phyloP scores from a whole-genome alignment of 2,797 vertebrate species.

The Spinus pinus region DNA sequence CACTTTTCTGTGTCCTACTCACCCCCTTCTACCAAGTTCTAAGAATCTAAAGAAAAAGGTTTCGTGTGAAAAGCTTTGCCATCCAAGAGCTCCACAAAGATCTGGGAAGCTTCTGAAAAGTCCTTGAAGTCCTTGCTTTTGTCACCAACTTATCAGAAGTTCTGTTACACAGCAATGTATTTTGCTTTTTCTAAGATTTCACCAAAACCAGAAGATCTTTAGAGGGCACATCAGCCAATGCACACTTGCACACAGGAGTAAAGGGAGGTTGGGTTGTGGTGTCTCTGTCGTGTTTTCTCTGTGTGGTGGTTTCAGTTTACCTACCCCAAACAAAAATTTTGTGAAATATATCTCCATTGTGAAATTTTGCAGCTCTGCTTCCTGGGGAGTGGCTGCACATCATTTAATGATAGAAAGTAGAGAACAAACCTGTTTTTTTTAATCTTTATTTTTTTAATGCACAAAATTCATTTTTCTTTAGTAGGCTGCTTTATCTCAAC shows the following conservation, averaged over 20 bases:
- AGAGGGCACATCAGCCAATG: neutral
- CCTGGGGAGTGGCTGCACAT: neutral
- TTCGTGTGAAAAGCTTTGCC: neutral
- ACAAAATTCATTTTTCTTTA: accelerated
- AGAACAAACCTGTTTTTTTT: neutral
- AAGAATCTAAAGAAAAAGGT: neutral
- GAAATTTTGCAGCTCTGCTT: neutral
- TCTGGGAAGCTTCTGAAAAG: neutral
- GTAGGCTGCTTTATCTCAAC: neutral
- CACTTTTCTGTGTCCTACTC: neutral
- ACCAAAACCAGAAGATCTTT: neutral
- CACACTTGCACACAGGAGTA: neutral
- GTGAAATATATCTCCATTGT: neutral
- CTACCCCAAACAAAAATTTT: neutral
- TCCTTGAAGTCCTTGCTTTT: neutral
- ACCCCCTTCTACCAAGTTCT: accelerated
- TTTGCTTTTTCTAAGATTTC: neutral
- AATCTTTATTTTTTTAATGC: neutral
- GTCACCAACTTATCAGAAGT: neutral
- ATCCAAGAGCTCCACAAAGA: neutral
- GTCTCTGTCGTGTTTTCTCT: neutral
- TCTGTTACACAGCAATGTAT: neutral
- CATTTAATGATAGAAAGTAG: accelerated
- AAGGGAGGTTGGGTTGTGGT: neutral
- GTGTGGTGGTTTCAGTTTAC: neutral